phyloP scores from a whole-genome alignment of 2,888 invertebrate species.

The Parthenolecanium corni region DNA sequence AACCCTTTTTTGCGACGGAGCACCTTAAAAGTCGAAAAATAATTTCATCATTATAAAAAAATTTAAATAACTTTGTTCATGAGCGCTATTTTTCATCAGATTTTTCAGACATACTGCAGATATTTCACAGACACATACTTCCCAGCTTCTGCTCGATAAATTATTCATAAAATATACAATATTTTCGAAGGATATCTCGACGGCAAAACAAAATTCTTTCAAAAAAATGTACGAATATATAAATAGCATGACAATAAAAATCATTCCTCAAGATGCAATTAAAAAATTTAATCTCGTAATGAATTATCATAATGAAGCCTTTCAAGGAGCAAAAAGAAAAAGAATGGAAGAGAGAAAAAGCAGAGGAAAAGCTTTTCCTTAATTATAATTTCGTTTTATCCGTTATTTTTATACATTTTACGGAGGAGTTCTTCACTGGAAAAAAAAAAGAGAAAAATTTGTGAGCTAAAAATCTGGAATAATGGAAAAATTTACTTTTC shows the following conservation, averaged over 20 bases:
- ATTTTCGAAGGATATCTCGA: too few species aligned
- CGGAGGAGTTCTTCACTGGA: neutral
- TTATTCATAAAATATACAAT: too few species aligned
- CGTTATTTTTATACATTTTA: neutral
- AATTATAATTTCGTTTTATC: slow-evolving; percentile 18
- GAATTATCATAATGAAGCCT: slow-evolving; percentile 18
- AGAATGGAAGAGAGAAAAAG: neutral
- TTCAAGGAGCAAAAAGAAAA: neutral
- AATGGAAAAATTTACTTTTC: slow-evolving; percentile 20
- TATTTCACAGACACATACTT: too few species aligned
- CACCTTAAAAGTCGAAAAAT: too few species aligned
- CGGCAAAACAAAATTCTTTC: too few species aligned
- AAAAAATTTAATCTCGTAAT: slow-evolving; percentile 10
- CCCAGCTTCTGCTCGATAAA: too few species aligned
- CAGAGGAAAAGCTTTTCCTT: slow-evolving; percentile 15
- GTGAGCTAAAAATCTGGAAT: slow-evolving; percentile 22
- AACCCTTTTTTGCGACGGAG: too few species aligned
- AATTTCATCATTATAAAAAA: too few species aligned
- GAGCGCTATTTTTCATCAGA: too few species aligned
- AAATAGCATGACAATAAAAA: neutral
- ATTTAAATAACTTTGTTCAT: too few species aligned
- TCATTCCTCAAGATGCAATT: slow-evolving; percentile 11
- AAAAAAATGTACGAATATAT: too few species aligned
- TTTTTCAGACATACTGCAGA: too few species aligned
- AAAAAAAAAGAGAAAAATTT: slow-evolving; percentile 24